Conservation (phyloP, 2,113 vertebrate species). For the Paramisgurnus dabryanus region DNA sequence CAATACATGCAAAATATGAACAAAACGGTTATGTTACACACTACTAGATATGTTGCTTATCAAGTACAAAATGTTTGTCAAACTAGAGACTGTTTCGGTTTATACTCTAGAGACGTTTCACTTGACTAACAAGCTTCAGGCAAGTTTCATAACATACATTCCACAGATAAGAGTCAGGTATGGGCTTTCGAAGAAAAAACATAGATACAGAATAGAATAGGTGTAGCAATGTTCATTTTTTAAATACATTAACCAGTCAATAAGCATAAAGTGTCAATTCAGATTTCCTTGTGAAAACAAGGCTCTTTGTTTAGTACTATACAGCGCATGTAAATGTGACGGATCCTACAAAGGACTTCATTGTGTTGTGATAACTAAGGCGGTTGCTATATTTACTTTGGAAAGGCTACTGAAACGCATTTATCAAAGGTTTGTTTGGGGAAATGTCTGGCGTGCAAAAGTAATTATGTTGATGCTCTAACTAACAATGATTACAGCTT, state of each 20-base stretch:
- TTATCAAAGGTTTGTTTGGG: background rate
- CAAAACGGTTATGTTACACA: background rate
- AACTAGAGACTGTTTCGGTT: background rate
- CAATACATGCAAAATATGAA: background rate
- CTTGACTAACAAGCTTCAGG: slow-evolving; percentile 34
- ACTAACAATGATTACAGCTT: background rate
- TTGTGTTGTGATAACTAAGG: background rate
- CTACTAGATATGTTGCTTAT: slow-evolving; percentile 2
- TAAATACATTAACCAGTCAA: background rate
- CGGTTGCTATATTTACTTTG: background rate
- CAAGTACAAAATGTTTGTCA: slow-evolving; percentile 15
- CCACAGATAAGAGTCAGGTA: slow-evolving; percentile 8
- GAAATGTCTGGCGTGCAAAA: background rate
- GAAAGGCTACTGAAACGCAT: background rate
- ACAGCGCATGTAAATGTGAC: background rate
- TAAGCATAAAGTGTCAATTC: background rate
- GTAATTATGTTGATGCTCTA: background rate
- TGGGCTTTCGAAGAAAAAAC: background rate
- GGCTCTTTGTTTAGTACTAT: background rate
- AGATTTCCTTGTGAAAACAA: background rate
- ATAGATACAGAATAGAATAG: slow-evolving; percentile 4
- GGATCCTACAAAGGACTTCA: background rate
- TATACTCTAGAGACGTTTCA: slow-evolving; percentile 13
- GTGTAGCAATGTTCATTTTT: slow-evolving; percentile 14
- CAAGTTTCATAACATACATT: slow-evolving; percentile 45